A percentile compares a stretch with the other conserved stretches of the same genome.
These are phyloP conservation scores for Proteles cristata DNA, from an alignment of 2,113 vertebrate genomes.

Conservation along the genomic window DNA sequence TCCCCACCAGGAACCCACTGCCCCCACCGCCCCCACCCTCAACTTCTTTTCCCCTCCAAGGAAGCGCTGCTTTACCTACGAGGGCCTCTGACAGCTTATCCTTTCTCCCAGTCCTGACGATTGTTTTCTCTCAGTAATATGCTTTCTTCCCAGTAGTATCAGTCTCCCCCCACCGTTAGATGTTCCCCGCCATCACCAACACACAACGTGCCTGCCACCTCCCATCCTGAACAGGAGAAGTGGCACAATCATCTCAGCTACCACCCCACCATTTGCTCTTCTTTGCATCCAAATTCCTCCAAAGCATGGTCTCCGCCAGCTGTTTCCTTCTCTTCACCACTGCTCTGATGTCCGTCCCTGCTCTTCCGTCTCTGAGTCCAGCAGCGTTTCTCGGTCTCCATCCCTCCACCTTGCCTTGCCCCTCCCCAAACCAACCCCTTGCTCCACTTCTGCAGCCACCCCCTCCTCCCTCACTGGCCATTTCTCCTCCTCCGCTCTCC, in stretches of 20 bases:
- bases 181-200: not conserved
- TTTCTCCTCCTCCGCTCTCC: not conserved
- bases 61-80: not conserved
- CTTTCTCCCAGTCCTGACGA: not conserved
- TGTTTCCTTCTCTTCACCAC: not conserved
- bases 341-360: accelerated
- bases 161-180: not conserved
- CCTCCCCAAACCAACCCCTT: not conserved
- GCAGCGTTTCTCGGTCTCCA: not conserved
- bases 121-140: not conserved
- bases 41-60: too few relatives aligned
- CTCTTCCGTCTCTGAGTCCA: not conserved
- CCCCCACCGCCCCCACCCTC: accelerated
- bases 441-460: not conserved
- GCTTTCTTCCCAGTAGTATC: not conserved
- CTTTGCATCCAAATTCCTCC: not conserved
- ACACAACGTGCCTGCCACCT: not conserved
- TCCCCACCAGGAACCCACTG: not conserved
- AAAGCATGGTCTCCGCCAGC: not conserved
- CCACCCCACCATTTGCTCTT: too few relatives aligned
- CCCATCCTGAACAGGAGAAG: not conserved
- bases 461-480: too few relatives aligned
- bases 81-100: not conserved
- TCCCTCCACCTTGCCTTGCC: not conserved
- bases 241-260: accelerated